Percentiles rank a stretch among this genome's conserved stretches.
These are phyloP conservation scores for Rhipidura dahli DNA, from an alignment of 2,113 vertebrate genomes.

Conservation along the genomic window DNA sequence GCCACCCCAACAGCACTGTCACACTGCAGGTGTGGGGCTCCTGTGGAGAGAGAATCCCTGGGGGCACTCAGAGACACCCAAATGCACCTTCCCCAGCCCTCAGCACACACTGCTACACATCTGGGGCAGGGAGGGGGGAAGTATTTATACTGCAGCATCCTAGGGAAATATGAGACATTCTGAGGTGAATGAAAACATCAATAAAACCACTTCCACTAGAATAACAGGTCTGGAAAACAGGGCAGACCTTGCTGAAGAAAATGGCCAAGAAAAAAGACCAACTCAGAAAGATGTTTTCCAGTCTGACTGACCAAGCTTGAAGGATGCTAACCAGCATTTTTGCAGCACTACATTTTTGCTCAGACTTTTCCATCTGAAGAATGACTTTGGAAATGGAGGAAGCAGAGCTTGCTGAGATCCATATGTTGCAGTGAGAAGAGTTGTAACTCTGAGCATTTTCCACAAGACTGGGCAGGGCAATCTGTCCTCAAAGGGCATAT, in stretches of 20 bases:
- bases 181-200: not conserved
- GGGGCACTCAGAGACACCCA: not conserved
- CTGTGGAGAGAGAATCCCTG: fast-evolving
- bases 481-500: conserved; percentile 48
- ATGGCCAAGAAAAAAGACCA: not conserved
- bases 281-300: not conserved
- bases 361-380: not conserved
- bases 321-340: not conserved
- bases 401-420: conserved; percentile 34
- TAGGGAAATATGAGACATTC: not conserved
- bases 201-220: not conserved
- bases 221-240: not conserved
- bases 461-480: conserved; percentile 36
- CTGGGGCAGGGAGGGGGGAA: no score
- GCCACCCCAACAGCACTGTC: not conserved
- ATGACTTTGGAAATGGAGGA: not conserved
- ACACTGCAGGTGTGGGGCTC: not conserved
- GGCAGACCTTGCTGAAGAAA: not conserved
- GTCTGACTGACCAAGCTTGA: not conserved
- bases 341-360: not conserved
- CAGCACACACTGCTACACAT: not conserved
- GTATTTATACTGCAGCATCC: not conserved
- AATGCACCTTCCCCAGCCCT: not conserved
- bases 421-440: not conserved
- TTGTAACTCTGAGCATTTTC: conserved; percentile 10